A percentile compares a stretch with the other conserved stretches of the same genome.
Conservation (phyloP, 2,797 vertebrate genomes). For the Megaceryle alcyon region DNA sequence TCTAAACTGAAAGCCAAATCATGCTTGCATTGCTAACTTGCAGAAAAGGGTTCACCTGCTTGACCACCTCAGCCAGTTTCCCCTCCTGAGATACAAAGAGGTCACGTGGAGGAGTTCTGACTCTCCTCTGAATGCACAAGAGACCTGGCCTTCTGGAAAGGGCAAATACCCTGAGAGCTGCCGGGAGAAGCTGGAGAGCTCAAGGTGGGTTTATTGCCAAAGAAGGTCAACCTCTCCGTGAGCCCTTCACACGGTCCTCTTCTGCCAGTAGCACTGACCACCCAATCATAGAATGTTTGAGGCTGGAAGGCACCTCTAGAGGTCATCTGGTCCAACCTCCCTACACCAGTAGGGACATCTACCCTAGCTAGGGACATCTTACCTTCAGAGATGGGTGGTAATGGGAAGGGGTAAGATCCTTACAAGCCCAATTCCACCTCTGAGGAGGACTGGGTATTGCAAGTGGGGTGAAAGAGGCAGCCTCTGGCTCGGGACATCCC, state of each 20-base stretch:
- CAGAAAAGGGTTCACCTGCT: not conserved
- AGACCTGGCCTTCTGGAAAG: not conserved
- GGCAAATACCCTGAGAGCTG: not conserved
- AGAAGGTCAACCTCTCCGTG: not conserved
- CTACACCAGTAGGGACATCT: too few species aligned
- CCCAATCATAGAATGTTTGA: too few species aligned
- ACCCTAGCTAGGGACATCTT: too few species aligned
- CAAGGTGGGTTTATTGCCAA: not conserved
- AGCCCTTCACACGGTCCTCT: not conserved
- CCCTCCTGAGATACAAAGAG: not conserved
- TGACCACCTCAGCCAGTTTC: not conserved
- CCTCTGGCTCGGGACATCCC: not conserved
- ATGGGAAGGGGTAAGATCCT: too few species aligned
- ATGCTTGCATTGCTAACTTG: not conserved
- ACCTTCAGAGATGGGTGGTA: not conserved
- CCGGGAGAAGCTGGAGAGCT: not conserved
- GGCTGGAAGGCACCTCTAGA: too few species aligned
- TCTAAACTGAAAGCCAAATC: not conserved
- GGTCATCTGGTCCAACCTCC: too few species aligned
- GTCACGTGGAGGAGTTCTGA: fast-evolving
- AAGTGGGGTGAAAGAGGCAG: not conserved
- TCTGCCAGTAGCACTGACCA: not conserved
- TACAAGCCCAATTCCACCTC: not conserved
- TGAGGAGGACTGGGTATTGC: not conserved
- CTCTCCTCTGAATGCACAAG: not conserved